Percentiles rank a stretch among this genome's conserved stretches.
Conservation (phyloP, 2,888 invertebrate species). For the Noctua comes region DNA sequence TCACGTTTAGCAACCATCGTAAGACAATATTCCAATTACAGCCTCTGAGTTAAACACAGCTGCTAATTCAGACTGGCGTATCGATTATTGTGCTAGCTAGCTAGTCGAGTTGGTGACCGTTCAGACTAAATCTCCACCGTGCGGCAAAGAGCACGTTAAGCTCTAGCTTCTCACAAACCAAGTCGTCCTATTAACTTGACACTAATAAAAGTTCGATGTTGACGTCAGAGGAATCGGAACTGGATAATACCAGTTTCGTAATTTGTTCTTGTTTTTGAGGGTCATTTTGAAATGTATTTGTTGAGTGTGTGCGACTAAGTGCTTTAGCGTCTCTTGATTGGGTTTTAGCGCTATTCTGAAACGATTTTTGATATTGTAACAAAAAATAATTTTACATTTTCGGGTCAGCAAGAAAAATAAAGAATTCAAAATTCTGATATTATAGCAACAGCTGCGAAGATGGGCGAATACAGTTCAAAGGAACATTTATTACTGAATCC, state of each 20-base stretch:
- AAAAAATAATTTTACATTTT: not conserved
- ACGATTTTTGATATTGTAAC: not conserved
- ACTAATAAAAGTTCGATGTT: conserved; percentile 48
- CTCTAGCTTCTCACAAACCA: conserved; percentile 38
- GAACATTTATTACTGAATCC: not conserved
- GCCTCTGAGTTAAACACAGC: conserved; percentile 4
- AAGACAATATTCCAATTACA: conserved; percentile 28
- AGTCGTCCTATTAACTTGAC: conserved; percentile 52
- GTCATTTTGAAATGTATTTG: not conserved
- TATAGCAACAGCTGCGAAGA: not conserved
- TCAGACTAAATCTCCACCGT: conserved; percentile 58
- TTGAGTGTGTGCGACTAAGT: too few species aligned
- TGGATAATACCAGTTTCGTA: conserved; percentile 37
- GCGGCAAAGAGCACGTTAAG: conserved; percentile 60
- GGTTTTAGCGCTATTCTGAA: not conserved
- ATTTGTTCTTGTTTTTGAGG: not conserved
- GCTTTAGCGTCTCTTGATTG: not conserved
- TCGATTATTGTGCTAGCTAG: conserved; percentile 46
- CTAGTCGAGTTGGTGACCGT: conserved; percentile 35
- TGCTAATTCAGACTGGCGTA: conserved; percentile 36
- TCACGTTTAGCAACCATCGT: not conserved
- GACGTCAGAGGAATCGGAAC: conserved; percentile 49
- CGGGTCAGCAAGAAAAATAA: not conserved
- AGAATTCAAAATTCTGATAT: not conserved
- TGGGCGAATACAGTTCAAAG: not conserved